Evolutionary conservation across 2,888 invertebrate genomes (phyloP).

Genomic region (Melanargia galathea): DNA sequence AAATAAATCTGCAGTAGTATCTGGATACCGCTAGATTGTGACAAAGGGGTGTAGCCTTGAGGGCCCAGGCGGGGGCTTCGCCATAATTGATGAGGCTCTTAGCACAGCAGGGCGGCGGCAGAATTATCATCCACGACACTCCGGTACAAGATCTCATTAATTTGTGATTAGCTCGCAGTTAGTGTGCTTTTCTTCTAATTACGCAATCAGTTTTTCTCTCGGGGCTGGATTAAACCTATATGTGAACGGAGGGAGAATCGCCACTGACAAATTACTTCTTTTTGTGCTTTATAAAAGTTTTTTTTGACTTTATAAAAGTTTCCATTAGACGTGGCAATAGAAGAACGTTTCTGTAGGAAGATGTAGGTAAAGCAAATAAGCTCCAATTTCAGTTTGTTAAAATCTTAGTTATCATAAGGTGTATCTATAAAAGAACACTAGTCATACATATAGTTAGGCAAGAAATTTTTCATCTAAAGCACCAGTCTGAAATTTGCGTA

Average conservation of each 20-base stretch:
- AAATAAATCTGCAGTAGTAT: conserved; percentile 40
- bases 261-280: conserved; percentile 27
- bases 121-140: conserved; percentile 78
- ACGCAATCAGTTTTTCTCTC: conserved; percentile 73
- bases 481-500: not conserved
- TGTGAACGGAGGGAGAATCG: conserved; percentile 21
- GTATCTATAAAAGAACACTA: too few relatives aligned
- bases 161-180: conserved; percentile 79
- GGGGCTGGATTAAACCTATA: conserved; percentile 35
- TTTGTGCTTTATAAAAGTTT: conserved; percentile 31
- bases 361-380: too few relatives aligned
- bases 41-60: conserved; percentile 56
- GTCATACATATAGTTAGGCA: too few relatives aligned
- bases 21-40: conserved; percentile 45
- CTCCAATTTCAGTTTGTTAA: too few relatives aligned
- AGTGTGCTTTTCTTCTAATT: conserved; percentile 76
- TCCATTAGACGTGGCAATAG: not conserved
- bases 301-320: not conserved
- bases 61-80: conserved; percentile 62
- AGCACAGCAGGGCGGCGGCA: conserved; percentile 74
- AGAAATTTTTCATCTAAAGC: not conserved
- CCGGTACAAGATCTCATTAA: conserved; percentile 77
- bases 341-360: too few relatives aligned
- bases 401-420: too few relatives aligned
- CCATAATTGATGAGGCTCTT: conserved; percentile 82